Percentiles rank a stretch among this genome's conserved stretches.
Evolutionary conservation across 1,140 invertebrate genomes (phyloP).

Genomic region (Laodelphax striatellus): DNA sequence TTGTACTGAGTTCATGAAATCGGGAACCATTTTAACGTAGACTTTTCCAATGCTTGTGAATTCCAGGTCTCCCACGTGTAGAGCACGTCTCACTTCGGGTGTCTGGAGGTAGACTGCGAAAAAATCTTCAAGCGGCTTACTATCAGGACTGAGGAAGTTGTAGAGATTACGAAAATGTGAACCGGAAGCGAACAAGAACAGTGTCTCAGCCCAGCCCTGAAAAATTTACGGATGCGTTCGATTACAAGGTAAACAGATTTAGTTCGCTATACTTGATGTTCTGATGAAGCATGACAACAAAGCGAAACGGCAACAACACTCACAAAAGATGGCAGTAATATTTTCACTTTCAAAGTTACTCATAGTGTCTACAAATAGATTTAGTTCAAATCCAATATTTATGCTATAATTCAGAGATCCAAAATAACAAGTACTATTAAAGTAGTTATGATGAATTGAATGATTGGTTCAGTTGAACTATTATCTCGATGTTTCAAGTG

Average conservation of each 20-base stretch:
- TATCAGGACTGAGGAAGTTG: conserved; percentile 9
- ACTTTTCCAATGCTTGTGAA: conserved; percentile 30
- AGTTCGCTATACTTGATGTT: neutral
- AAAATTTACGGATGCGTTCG: neutral
- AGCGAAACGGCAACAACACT: too few relatives aligned
- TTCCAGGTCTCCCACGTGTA: conserved; percentile 73
- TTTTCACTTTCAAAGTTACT: too few relatives aligned
- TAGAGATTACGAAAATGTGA: conserved; percentile 13
- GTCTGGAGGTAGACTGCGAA: conserved; percentile 39
- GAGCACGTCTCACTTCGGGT: conserved; percentile 47
- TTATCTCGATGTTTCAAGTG: too few relatives aligned
- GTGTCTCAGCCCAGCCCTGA: conserved; percentile 15
- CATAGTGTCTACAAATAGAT: too few relatives aligned
- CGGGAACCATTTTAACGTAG: conserved; percentile 57
- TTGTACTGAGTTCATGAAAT: conserved; percentile 74
- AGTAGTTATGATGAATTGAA: too few relatives aligned
- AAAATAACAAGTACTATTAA: too few relatives aligned
- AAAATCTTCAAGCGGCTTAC: neutral
- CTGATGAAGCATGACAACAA: too few relatives aligned
- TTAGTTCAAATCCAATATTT: too few relatives aligned
- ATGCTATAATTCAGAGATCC: too few relatives aligned
- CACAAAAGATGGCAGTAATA: too few relatives aligned
- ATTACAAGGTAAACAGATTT: neutral
- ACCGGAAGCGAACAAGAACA: conserved; percentile 11
- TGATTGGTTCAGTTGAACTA: too few relatives aligned